Evolutionary conservation across 2,797 vertebrate species (phyloP).

Genomic region (Enteromius viviparus): DNA sequence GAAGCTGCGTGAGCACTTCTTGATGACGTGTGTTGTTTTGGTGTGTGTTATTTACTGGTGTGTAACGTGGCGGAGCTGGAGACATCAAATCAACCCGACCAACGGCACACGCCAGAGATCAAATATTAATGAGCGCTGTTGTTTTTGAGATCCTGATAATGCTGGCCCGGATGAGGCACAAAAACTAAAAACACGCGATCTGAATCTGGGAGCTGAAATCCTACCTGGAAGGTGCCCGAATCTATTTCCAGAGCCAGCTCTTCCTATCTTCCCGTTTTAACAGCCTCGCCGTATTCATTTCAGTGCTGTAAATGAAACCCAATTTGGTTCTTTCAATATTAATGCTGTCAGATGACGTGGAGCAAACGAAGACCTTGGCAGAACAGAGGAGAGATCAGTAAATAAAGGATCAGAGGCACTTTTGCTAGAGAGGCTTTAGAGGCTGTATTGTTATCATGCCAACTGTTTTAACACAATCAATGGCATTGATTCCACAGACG

Average conservation of each 20-base stretch:
- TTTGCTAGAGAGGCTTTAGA: constrained; percentile 68
- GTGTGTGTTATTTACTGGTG: neutral
- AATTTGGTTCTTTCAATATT: constrained; percentile 89
- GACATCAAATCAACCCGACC: constrained; percentile 18
- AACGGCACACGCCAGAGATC: constrained; percentile 7
- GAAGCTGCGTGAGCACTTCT: neutral
- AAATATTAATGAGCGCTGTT: constrained; percentile 48
- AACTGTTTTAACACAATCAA: constrained; percentile 76
- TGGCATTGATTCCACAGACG: constrained; percentile 75
- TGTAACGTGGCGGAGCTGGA: constrained; percentile 18
- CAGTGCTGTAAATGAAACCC: constrained; percentile 84
- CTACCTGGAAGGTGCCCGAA: constrained; percentile 46
- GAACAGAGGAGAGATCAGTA: constrained; percentile 43
- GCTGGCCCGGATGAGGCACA: constrained; percentile 30
- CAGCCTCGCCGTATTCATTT: constrained; percentile 81
- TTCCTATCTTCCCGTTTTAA: constrained; percentile 31
- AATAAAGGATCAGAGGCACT: constrained; percentile 60
- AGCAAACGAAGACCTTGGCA: constrained; percentile 83
- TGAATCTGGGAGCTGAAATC: constrained; percentile 60
- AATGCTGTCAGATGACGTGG: constrained; percentile 82
- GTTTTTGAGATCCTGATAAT: constrained; percentile 31
- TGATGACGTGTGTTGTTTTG: neutral
- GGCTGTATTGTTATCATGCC: constrained; percentile 77
- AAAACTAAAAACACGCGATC: constrained; percentile 50
- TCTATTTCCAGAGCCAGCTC: constrained; percentile 33